These are phyloP conservation scores for Eonycteris spelaea DNA, from an alignment of 2,113 vertebrate species.

Conservation along the genomic window DNA sequence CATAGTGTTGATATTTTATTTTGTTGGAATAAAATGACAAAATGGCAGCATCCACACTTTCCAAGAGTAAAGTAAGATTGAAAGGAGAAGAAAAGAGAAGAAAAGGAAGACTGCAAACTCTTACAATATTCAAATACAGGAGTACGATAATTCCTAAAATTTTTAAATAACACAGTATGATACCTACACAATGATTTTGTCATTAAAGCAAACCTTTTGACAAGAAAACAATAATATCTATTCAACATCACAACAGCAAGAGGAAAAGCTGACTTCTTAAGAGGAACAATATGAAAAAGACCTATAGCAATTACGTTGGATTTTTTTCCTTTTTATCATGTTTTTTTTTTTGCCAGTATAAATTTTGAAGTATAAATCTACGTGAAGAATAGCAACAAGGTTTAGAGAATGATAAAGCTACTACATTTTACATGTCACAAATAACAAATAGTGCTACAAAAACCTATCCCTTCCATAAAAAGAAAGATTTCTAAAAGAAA, in stretches of 20 bases:
- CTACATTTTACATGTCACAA: constrained; percentile 29
- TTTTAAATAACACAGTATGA: neutral
- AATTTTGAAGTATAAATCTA: constrained; percentile 31
- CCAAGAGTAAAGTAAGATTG: neutral
- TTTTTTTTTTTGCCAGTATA: constrained; percentile 4
- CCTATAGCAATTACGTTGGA: neutral
- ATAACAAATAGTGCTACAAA: neutral
- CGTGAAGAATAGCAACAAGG: neutral
- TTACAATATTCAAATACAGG: neutral
- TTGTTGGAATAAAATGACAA: neutral
- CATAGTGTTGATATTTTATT: neutral
- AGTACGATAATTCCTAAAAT: neutral
- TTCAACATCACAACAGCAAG: neutral
- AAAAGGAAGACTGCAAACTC: neutral
- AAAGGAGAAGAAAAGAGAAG: neutral
- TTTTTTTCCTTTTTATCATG: neutral
- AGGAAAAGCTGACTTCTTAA: constrained; percentile 12
- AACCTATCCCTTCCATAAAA: constrained; percentile 8
- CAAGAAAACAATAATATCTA: constrained; percentile 5
- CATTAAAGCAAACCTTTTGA: constrained; percentile 4
- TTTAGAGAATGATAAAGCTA: constrained; percentile 28
- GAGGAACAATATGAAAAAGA: constrained; percentile 26
- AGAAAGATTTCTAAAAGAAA: constrained; percentile 43
- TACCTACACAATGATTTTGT: neutral
- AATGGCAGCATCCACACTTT: neutral